Evolutionary conservation across 2,113 vertebrate genomes (phyloP).

Genomic region (Spheniscus mendiculus): DNA sequence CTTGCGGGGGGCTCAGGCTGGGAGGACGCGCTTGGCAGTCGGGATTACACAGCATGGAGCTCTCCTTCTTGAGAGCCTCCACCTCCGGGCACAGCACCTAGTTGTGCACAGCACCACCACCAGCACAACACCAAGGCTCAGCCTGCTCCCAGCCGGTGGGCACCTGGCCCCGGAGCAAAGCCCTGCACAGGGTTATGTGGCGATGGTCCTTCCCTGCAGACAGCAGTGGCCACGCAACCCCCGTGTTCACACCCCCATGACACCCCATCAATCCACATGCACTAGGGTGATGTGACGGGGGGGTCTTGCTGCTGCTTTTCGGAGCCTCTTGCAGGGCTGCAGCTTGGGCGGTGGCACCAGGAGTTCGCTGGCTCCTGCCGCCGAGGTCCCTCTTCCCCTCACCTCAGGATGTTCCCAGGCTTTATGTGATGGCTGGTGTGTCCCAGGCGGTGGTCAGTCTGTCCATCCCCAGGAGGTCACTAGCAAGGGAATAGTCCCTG

Average conservation of each 20-base stretch:
- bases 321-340: neutral
- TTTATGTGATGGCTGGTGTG: too few relatives aligned
- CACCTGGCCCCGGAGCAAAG: neutral
- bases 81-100: neutral
- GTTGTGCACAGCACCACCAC: neutral
- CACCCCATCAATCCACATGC: rapidly evolving
- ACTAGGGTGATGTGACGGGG: too few relatives aligned
- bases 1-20: neutral
- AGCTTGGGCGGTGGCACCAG: neutral
- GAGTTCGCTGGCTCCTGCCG: neutral
- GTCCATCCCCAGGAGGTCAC: neutral
- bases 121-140: neutral
- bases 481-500: neutral
- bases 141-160: neutral
- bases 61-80: neutral
- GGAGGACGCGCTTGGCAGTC: neutral
- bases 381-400: neutral
- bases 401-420: too few relatives aligned
- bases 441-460: neutral
- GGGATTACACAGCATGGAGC: neutral
- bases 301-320: neutral
- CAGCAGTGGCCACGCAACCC: neutral
- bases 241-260: rapidly evolving
- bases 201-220: neutral
- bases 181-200: rapidly evolving